Conservation (phyloP, 2,888 invertebrate genomes). For the Therioaphis trifolii region DNA sequence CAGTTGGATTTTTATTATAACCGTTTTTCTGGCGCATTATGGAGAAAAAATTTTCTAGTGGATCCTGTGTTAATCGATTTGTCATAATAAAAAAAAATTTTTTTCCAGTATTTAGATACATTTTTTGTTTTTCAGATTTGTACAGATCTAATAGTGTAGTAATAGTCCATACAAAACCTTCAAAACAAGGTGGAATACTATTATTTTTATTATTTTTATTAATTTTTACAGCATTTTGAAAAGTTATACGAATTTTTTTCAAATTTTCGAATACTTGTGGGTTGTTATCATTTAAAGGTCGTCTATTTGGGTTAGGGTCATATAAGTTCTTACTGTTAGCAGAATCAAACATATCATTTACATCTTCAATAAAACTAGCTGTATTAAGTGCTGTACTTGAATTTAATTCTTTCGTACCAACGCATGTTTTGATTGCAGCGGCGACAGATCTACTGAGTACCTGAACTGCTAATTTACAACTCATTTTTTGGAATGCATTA, state of each 20-base stretch:
- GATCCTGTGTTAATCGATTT: slow-evolving; percentile 9
- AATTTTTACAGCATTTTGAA: neutral
- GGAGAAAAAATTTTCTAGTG: slow-evolving; percentile 9
- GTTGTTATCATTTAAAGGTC: slow-evolving; percentile 64
- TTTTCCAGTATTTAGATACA: slow-evolving; percentile 37
- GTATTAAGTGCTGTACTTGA: slow-evolving; percentile 63
- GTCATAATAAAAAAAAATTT: neutral
- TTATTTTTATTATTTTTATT: slow-evolving; percentile 61
- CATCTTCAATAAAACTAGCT: slow-evolving; percentile 65
- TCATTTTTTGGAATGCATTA: slow-evolving; percentile 65
- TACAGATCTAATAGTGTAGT: slow-evolving; percentile 65
- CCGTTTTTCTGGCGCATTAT: neutral
- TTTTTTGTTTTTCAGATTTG: slow-evolving; percentile 64
- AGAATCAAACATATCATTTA: slow-evolving; percentile 66
- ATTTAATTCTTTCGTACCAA: slow-evolving; percentile 63
- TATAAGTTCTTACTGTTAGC: neutral
- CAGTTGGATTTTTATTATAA: slow-evolving; percentile 1
- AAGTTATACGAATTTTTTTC: slow-evolving; percentile 63
- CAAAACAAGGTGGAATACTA: slow-evolving; percentile 65
- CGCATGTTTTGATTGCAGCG: slow-evolving; percentile 64
- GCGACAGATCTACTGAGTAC: slow-evolving; percentile 66
- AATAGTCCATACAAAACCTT: slow-evolving; percentile 65
- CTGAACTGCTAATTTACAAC: slow-evolving; percentile 65
- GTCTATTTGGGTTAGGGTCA: slow-evolving; percentile 32
- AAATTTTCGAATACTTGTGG: slow-evolving; percentile 62